Evolutionary conservation across 2,797 vertebrate species (phyloP), one percentile per base, ranked within the genome.

Genomic region (Dermochelys coriacea): DNA sequence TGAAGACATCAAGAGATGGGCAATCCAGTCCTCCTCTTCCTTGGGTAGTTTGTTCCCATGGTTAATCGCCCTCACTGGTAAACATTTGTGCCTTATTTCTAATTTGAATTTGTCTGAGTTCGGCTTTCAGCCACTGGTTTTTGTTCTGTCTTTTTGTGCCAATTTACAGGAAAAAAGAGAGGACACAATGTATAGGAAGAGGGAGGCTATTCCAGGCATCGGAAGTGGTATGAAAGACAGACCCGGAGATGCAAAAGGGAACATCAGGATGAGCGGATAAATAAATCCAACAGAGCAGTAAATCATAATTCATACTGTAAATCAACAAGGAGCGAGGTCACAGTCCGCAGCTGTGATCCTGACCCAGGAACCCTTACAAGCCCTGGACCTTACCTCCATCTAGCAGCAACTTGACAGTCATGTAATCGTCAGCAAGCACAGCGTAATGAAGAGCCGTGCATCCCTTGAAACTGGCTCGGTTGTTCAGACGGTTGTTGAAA

Each of bases 361-460:
- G 14, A 18, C 47, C 57, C 61, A 14, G 2, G 41, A 68, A 54
- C 7, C 1, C 0, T 18, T 12, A 3, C 51, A 37, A 82, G 82
- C 11, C 4, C 5, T 0, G 0, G 1, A 23, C 54, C 98, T 97
- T 95, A 99, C 99, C 99, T 97, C 97, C 98, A 14, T 99, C 98
- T 87, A 99, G 98, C 85, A 99, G 98, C 97, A 99, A 96, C 74
- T 97, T 97, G 93, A 98, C 98, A 0, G 98, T 97, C 57, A 52
- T 91, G n/a, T 97, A 98, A 97, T 99, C 99, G 0, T 99, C 99
- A 0, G 99, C 99, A 49, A 99, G 98, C 1, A 99, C 99, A 0
- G 99, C 99, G 0, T 99, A 99, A 97, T 99, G 99, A 41, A 99
- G 98, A 0, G 99, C 98, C 0, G 99, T 99, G 98, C 99, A 99